Percentiles rank a stretch among this genome's conserved stretches.
phyloP scores from a whole-genome alignment of 2,113 vertebrate genomes.

The Syngnathus floridae region DNA sequence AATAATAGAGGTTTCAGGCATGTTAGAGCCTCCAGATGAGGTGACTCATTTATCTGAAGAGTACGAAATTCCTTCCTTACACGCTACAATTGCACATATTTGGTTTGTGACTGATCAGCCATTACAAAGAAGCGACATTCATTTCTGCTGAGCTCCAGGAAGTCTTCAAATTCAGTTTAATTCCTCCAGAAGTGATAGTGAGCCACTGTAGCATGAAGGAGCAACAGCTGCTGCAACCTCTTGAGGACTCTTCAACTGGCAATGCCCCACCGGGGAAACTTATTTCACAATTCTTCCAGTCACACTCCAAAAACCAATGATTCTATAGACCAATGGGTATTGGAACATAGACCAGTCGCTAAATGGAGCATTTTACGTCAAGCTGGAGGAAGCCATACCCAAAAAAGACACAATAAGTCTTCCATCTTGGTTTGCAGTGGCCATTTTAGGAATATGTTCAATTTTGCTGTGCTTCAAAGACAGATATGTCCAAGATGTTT shows the following conservation, averaged over 20 bases:
- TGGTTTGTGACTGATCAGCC: background rate
- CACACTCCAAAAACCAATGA: background rate
- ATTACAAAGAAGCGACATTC: background rate
- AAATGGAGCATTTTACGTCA: background rate
- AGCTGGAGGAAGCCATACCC: background rate
- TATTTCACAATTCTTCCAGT: background rate
- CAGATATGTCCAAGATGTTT: too few relatives aligned
- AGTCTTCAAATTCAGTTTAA: background rate
- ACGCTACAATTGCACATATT: background rate
- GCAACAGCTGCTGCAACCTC: background rate
- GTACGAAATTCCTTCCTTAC: background rate
- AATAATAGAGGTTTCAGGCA: background rate
- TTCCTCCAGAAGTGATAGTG: conserved; percentile 2
- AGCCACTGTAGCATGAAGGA: background rate
- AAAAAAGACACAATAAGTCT: background rate
- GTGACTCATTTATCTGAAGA: too few relatives aligned
- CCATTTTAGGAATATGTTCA: too few relatives aligned
- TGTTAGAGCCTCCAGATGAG: background rate
- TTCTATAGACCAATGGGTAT: background rate
- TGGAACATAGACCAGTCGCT: background rate
- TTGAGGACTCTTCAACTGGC: background rate
- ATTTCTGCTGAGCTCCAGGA: background rate
- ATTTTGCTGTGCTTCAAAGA: too few relatives aligned
- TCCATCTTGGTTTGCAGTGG: background rate
- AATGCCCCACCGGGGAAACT: background rate